A percentile compares a stretch with the other conserved stretches of the same genome.
Evolutionary conservation across 2,888 invertebrate genomes (phyloP).

Genomic region (Himalopsyche tibetana): DNA sequence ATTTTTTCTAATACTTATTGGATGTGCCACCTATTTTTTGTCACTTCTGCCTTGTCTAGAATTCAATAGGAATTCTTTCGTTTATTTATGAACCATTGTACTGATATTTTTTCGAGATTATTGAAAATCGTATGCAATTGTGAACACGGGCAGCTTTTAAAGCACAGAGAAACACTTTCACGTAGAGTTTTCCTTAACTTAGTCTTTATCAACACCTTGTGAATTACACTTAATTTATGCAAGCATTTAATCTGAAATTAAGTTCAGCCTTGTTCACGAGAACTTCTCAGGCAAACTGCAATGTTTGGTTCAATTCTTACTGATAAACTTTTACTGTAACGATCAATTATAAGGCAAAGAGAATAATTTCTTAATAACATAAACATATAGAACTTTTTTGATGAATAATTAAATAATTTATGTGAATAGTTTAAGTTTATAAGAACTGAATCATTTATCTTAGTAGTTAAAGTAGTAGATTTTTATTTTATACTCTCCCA

Average conservation of each 20-base stretch:
- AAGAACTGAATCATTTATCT: too few relatives aligned
- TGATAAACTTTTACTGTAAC: neutral
- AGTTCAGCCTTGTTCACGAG: constrained; percentile 3
- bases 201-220: constrained; percentile 48
- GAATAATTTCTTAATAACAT: neutral
- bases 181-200: constrained; percentile 32
- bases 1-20: too few relatives aligned
- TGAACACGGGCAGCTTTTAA: neutral
- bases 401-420: too few relatives aligned
- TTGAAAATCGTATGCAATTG: neutral
- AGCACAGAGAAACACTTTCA: neutral
- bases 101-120: too few relatives aligned
- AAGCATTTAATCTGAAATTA: constrained; percentile 49
- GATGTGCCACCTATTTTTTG: too few relatives aligned
- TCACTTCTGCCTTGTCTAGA: too few relatives aligned
- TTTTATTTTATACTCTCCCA: too few relatives aligned
- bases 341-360: neutral
- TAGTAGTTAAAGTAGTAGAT: too few relatives aligned
- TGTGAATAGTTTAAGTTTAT: too few relatives aligned
- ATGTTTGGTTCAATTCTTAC: neutral
- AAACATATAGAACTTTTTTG: too few relatives aligned
- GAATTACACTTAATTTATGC: constrained; percentile 48
- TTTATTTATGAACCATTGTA: too few relatives aligned
- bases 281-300: constrained; percentile 11
- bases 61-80: too few relatives aligned